Base-by-base conservation (phyloP, 2,113 vertebrate genomes). In the Melanostigma gelatinosum region DNA sequence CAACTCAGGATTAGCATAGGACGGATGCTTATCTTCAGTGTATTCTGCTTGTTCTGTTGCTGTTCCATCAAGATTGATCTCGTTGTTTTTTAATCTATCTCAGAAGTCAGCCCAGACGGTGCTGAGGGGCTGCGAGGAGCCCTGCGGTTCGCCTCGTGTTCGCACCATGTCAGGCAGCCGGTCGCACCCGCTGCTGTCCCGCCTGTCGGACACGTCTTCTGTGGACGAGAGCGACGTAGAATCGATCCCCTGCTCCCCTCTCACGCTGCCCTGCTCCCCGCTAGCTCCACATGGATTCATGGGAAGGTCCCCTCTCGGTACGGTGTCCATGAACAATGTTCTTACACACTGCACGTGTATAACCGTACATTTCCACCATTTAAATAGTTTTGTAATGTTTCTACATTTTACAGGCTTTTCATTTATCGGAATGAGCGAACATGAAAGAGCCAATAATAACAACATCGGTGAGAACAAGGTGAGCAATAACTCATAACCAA, bases 81-180 rank as follows among this genome's bases (percentile, higher is more conserved):
- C 24, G 3, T 12, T 83, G 79, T 36, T 72, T 79, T 9, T 85
- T 69, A 24, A 24, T 24, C 24, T 83, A 79, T 36, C 69, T 79
- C 87, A 99, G 98, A 95, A 97, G 70, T 97, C 96, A 0, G 97
- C 98, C 3, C 85, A 98, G 79, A 99, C 98, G 0, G 94, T 97
- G 64, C 89, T 99, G 32, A 94, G 98, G 40, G 98, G 98, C 24
- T 96, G 93, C 0, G 98, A 99, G 94, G 98, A 99, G 70, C 95
- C 88, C 1, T 99, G 97, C n/a, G 97, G 98, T 32, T 99, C 97
- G 40, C 94, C 95, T 42, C 94, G 96, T 0, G 95, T 97, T 4
- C 95, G 97, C 4, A 99, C 97, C 0, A 34, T 96, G 6, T 99
- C 98, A 0, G 89, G 93, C 0, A 95, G 95, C 50, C 96, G 96